Conservation (phyloP, 2,113 vertebrate species). For the Heterocephalus glaber region DNA sequence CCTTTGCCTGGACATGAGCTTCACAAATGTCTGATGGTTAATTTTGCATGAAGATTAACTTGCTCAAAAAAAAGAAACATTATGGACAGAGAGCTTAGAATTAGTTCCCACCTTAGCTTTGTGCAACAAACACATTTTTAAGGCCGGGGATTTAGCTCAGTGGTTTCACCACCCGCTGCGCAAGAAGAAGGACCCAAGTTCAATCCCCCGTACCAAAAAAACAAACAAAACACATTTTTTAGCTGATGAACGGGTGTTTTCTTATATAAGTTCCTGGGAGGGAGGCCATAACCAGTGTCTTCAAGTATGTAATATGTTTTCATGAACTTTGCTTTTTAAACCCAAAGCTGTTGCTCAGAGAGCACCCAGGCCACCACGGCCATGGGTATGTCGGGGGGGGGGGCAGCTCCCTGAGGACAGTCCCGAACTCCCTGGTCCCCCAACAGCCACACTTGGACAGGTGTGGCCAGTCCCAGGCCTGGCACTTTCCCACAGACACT, state of each 20-base stretch:
- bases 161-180: too few species aligned
- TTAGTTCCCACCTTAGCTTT: background rate
- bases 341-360: background rate
- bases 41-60: background rate
- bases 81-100: background rate
- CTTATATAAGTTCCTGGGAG: background rate
- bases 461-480: background rate
- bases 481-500: background rate
- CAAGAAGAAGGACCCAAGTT: too few species aligned
- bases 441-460: background rate
- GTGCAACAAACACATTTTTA: accelerated
- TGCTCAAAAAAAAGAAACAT: slow-evolving; percentile 46
- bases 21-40: background rate
- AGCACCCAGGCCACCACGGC: background rate
- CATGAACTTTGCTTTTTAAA: background rate
- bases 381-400: accelerated
- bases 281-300: background rate
- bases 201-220: too few species aligned
- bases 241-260: slow-evolving; percentile 25
- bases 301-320: background rate
- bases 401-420: background rate
- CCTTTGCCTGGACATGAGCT: background rate
- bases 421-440: background rate
- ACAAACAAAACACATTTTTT: too few species aligned
- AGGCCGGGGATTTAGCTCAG: too few species aligned